Conservation (phyloP, 2,113 vertebrate genomes). For the Oreocharis arfaki region DNA sequence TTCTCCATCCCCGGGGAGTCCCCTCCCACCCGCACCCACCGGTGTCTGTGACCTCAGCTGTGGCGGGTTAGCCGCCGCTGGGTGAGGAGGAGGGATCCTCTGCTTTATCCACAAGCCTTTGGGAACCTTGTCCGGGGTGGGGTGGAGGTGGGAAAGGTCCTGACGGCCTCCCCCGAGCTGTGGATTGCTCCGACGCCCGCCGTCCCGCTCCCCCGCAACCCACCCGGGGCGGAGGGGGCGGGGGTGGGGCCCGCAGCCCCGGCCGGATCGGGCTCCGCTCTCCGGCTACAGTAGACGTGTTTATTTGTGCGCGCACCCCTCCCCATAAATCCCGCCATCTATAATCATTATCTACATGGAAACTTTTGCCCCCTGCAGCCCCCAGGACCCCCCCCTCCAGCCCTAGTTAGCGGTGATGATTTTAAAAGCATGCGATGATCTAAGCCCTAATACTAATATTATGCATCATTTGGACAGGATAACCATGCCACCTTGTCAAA, state of each 20-base stretch:
- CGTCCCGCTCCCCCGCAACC: rapidly evolving
- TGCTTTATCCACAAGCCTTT: not conserved
- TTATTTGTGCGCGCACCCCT: not conserved
- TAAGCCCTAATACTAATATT: constrained; percentile 51
- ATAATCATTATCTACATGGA: constrained; percentile 50
- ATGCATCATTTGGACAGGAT: constrained; percentile 62
- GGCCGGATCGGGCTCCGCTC: not conserved
- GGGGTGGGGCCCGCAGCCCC: not conserved
- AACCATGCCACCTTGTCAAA: constrained; percentile 62
- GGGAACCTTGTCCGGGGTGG: too few relatives aligned
- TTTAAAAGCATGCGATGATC: constrained; percentile 68
- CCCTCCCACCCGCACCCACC: not conserved
- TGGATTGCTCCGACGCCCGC: not conserved
- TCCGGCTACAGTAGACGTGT: not conserved
- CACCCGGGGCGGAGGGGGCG: not conserved
- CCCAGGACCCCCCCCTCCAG: not conserved
- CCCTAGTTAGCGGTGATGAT: constrained; percentile 63
- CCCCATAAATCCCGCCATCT: constrained; percentile 7
- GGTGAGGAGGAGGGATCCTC: not conserved
- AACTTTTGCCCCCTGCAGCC: constrained; percentile 29
- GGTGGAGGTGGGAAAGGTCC: not conserved
- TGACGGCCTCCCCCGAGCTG: too few relatives aligned
- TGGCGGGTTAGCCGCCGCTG: not conserved
- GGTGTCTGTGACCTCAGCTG: not conserved
- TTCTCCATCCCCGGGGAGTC: not conserved